Evolutionary conservation across 1,140 invertebrate species (phyloP), one percentile per base, ranked within the genome.

Genomic region (Tetramorium alpestre): DNA sequence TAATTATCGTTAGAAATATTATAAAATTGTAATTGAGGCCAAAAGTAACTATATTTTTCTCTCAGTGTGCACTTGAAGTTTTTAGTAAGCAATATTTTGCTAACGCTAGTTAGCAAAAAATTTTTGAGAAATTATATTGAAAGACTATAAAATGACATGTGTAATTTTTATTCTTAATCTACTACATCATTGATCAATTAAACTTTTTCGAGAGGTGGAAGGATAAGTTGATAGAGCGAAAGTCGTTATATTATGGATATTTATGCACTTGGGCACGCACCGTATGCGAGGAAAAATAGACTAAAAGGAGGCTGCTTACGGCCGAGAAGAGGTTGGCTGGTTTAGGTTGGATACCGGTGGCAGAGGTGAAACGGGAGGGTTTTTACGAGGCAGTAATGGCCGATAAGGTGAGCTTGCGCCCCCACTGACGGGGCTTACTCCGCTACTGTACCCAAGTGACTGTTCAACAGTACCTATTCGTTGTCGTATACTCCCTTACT

Each of bases 311-410:
- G 80, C 80, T 70, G 84, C 85, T 87, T 85, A 91, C 89, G 78
- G 44, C 0, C 78, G 85, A 49, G 60, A 75, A 77, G 77, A 73
- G 90, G 76, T 90, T 54, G 90, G 76, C 89, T 54, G 86, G 80
- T 87, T 87, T 85, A 58, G 86, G 88, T 51, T 65, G 87, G 65
- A 58, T 64, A 51, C 58, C 67, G 90, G 87, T 86, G 91, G 91
- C 87, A 92, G 91, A 94, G 93, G 90, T 91, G 93, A 93, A 94
- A 93, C 92, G 90, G 88, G 91, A 91, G 91, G 89, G 87, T 91
- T 93, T 95, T 95, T 95, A 95, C 94, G 95, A 95, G 94, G 94
- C 94, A 95, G 95, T 95, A 95, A 95, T 95, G 94, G 94, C 94
- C 95, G 95, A 95, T 95, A 95, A 95, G 95, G 95, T 94, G 95